Evolutionary conservation across 2,113 vertebrate species (phyloP).

Genomic region (Lates calcarifer): DNA sequence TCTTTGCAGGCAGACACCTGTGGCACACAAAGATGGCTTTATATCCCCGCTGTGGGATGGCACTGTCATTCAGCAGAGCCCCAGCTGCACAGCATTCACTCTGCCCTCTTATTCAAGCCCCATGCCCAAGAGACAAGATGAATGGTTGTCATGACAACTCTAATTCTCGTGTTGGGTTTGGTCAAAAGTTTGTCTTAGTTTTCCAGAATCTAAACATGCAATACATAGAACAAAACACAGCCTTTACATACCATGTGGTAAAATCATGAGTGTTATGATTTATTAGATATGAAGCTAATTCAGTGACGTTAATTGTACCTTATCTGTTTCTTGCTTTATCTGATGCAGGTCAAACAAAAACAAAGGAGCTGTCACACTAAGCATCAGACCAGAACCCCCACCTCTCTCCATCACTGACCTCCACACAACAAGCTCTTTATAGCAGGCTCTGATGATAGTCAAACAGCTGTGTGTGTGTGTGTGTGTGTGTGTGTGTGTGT

Average conservation of each 20-base stretch:
- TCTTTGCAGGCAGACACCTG: conserved; percentile 77
- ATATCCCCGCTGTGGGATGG: conserved; percentile 55
- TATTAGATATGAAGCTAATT: not conserved
- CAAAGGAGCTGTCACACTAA: conserved; percentile 60
- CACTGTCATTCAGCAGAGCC: conserved; percentile 65
- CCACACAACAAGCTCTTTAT: conserved; percentile 80
- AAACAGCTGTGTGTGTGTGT: conserved; percentile 63
- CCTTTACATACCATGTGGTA: too few relatives aligned
- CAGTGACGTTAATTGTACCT: not conserved
- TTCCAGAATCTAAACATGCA: not conserved
- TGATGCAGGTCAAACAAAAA: conserved; percentile 11
- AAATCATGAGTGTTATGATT: not conserved
- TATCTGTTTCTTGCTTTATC: conserved; percentile 1
- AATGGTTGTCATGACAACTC: conserved; percentile 45
- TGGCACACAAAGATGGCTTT: conserved; percentile 85
- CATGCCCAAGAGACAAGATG: conserved; percentile 30
- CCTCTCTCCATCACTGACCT: conserved; percentile 35
- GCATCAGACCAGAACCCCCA: conserved; percentile 33
- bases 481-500: not conserved
- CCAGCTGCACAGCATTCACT: conserved; percentile 76
- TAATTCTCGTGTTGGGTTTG: not conserved
- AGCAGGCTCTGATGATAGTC: conserved; percentile 44
- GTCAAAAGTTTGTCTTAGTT: not conserved
- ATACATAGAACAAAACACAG: not conserved
- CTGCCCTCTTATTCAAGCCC: conserved; percentile 45